These are phyloP conservation scores for Enteromius trimaculatus DNA, from an alignment of 2,797 vertebrate genomes.

Conservation along the genomic window DNA sequence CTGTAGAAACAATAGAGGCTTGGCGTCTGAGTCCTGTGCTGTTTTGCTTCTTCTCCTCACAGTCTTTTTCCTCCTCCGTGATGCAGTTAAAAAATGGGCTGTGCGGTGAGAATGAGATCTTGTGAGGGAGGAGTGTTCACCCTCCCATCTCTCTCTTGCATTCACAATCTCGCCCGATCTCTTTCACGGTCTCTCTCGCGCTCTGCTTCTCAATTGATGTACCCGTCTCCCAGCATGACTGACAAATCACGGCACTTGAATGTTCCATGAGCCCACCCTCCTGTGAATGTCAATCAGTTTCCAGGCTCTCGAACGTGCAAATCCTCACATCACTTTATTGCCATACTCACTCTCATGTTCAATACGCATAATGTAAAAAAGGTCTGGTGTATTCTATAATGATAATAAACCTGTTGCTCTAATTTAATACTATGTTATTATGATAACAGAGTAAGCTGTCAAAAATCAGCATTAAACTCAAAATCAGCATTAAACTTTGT, in stretches of 20 bases:
- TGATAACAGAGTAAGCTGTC: not conserved
- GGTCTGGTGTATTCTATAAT: not conserved
- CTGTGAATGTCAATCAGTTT: constrained; percentile 68
- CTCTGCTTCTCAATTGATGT: constrained; percentile 70
- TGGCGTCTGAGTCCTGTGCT: constrained; percentile 9
- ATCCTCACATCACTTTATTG: constrained; percentile 23
- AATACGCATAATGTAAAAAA: not conserved
- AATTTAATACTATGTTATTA: constrained; percentile 3
- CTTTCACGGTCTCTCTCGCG: constrained; percentile 30
- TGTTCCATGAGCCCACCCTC: constrained; percentile 59
- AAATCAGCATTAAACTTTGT: not conserved
- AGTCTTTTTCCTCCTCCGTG: constrained; percentile 29
- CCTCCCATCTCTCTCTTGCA: constrained; percentile 51
- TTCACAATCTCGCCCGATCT: constrained; percentile 39
- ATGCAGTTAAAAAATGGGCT: constrained; percentile 60
- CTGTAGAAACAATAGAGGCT: constrained; percentile 14
- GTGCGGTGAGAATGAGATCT: constrained; percentile 59
- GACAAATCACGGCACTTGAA: constrained; percentile 66
- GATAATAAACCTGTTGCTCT: not conserved
- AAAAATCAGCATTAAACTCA: not conserved
- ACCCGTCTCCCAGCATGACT: constrained; percentile 69
- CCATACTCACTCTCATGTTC: not conserved
- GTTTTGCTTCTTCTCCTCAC: constrained; percentile 29
- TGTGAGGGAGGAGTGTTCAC: constrained; percentile 59
- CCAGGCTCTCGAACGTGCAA: constrained; percentile 21